Conservation (phyloP, 1,140 invertebrate species). For the Meloidogyne hapla region DNA sequence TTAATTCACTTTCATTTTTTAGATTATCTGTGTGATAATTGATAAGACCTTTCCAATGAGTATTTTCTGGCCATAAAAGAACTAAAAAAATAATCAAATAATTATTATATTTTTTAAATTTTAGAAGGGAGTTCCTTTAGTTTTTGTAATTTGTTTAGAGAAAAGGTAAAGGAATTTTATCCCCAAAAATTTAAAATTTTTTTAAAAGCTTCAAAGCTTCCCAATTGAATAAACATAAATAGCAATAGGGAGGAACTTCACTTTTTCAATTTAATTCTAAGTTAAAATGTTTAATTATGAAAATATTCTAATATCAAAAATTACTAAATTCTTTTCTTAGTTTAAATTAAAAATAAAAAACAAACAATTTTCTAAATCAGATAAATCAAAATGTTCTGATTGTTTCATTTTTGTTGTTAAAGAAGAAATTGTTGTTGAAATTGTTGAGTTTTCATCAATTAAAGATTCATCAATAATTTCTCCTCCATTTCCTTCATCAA, state of each 20-base stretch:
- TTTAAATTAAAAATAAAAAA: background rate
- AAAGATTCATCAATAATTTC: background rate
- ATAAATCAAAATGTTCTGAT: conserved; percentile 17
- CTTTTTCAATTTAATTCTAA: no score
- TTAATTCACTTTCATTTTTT: background rate
- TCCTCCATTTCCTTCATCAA: background rate
- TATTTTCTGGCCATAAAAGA: conserved; percentile 60
- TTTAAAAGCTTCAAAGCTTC: no score
- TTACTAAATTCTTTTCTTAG: no score
- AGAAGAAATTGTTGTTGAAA: background rate
- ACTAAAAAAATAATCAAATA: conserved; percentile 27
- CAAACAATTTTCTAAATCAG: conserved; percentile 22
- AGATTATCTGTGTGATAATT: conserved; percentile 38
- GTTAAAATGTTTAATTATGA: no score
- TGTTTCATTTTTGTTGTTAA: conserved; percentile 2
- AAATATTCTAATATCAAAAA: no score
- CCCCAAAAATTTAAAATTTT: no score
- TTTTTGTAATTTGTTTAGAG: no score
- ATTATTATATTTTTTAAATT: no score
- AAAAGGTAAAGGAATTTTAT: no score
- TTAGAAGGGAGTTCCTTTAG: no score
- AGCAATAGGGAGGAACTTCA: no score
- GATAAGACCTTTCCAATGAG: conserved; percentile 58
- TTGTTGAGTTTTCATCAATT: background rate
- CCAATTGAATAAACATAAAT: no score